A percentile compares a stretch with the other conserved stretches of the same genome.
phyloP scores from a whole-genome alignment of 2,113 vertebrate species.

The Odocoileus hemionus region DNA sequence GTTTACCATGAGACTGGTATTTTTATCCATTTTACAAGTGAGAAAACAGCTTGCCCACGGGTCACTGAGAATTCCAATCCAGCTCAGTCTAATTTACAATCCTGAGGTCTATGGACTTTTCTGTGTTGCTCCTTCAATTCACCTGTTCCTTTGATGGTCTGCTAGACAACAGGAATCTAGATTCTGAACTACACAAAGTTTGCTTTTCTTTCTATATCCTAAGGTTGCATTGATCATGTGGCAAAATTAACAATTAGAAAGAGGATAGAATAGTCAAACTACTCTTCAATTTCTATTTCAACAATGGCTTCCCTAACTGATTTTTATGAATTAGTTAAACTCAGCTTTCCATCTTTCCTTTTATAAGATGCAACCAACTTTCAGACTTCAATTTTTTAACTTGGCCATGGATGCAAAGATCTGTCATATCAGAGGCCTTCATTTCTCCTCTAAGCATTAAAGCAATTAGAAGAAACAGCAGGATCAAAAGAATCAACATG shows the following conservation, averaged over 20 bases:
- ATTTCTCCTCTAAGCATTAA: background rate
- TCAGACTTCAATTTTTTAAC: background rate
- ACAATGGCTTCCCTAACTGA: background rate
- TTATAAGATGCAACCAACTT: background rate
- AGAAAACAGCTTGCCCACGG: background rate
- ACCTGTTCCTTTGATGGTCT: background rate
- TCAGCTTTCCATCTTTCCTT: background rate
- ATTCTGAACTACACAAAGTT: background rate
- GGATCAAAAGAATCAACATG: background rate
- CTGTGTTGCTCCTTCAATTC: background rate
- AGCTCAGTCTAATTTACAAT: background rate
- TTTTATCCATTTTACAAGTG: background rate
- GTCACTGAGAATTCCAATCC: background rate
- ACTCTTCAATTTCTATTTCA: background rate
- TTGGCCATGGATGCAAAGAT: background rate
- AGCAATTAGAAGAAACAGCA: background rate
- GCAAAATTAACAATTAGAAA: background rate
- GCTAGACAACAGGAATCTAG: background rate
- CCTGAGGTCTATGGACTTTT: background rate
- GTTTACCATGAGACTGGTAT: background rate
- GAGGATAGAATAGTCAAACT: background rate
- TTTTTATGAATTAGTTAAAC: background rate
- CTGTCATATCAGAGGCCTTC: background rate
- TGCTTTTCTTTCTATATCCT: background rate
- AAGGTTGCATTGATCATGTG: background rate